These are phyloP conservation scores for Anthrax anthrax DNA, from an alignment of 2,888 invertebrate genomes.

Conservation along the genomic window DNA sequence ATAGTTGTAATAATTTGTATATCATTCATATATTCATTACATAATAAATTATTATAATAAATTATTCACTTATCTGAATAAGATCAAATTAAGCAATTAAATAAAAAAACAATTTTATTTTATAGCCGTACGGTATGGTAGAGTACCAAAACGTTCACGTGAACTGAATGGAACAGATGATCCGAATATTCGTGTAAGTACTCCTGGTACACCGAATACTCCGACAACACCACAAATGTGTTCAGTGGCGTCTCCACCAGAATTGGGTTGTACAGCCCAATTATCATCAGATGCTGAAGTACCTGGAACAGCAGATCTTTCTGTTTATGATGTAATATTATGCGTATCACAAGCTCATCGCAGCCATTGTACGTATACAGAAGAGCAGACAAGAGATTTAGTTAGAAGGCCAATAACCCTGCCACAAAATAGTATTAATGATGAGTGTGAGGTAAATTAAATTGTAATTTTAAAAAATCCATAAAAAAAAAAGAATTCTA, in stretches of 20 bases:
- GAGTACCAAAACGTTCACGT: slow-evolving; percentile 85
- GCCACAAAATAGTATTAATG: slow-evolving; percentile 34
- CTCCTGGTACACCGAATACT: slow-evolving; percentile 37
- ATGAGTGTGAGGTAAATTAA: slow-evolving; percentile 14
- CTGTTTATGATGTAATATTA: slow-evolving; percentile 64
- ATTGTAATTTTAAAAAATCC: background rate
- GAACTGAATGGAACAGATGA: slow-evolving; percentile 46
- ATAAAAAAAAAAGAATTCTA: background rate
- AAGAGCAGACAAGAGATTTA: slow-evolving; percentile 61
- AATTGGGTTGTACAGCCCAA: slow-evolving; percentile 29
- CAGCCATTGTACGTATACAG: slow-evolving; percentile 75
- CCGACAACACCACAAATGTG: slow-evolving; percentile 37
- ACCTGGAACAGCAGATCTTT: slow-evolving; percentile 41
- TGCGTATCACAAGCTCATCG: slow-evolving; percentile 75
- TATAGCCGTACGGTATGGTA: slow-evolving; percentile 87
- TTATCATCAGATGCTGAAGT: slow-evolving; percentile 36
- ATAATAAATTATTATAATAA: too few relatives aligned
- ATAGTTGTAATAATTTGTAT: too few relatives aligned
- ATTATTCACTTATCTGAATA: too few relatives aligned
- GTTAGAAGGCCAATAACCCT: slow-evolving; percentile 54
- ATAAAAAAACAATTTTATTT: slow-evolving; percentile 11
- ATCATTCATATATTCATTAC: too few relatives aligned
- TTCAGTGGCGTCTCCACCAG: slow-evolving; percentile 34
- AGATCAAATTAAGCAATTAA: too few relatives aligned
- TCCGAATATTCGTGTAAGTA: slow-evolving; percentile 30